Conservation (phyloP, 2,888 invertebrate genomes). For the Enchytraeus crypticus region DNA sequence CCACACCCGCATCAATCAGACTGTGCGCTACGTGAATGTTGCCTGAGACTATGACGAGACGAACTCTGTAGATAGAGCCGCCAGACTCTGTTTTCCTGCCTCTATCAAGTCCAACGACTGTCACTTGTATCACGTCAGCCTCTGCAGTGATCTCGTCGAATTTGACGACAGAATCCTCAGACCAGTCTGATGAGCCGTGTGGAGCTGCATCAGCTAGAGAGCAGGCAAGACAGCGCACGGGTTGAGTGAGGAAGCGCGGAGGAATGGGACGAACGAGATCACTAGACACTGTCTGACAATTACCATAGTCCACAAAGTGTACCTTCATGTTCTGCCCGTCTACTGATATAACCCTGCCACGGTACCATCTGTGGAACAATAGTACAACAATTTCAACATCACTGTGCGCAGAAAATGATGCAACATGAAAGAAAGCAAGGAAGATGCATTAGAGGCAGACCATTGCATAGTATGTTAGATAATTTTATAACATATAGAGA, state of each 20-base stretch:
- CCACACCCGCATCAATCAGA: too few relatives aligned
- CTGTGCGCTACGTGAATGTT: too few relatives aligned
- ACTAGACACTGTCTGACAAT: conserved; percentile 31
- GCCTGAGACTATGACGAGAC: too few relatives aligned
- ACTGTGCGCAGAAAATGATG: too few relatives aligned
- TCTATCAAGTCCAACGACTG: background rate
- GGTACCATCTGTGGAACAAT: conserved; percentile 61
- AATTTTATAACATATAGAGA: too few relatives aligned
- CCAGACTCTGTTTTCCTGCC: too few relatives aligned
- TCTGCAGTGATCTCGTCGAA: background rate
- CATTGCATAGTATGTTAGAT: too few relatives aligned
- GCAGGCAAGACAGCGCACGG: conserved; percentile 22
- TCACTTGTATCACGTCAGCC: background rate
- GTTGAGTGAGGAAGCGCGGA: conserved; percentile 31
- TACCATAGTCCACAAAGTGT: conserved; percentile 44
- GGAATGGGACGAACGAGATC: conserved; percentile 15
- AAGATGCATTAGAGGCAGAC: too few relatives aligned
- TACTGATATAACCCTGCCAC: conserved; percentile 9
- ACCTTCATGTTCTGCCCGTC: conserved; percentile 30
- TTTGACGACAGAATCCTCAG: background rate
- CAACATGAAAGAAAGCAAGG: too few relatives aligned
- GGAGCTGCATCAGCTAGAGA: background rate
- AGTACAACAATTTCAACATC: too few relatives aligned
- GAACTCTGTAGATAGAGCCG: too few relatives aligned
- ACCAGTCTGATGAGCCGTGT: background rate